Evolutionary conservation across 2,888 invertebrate species (phyloP).

Genomic region (Vesta saturnalis): DNA sequence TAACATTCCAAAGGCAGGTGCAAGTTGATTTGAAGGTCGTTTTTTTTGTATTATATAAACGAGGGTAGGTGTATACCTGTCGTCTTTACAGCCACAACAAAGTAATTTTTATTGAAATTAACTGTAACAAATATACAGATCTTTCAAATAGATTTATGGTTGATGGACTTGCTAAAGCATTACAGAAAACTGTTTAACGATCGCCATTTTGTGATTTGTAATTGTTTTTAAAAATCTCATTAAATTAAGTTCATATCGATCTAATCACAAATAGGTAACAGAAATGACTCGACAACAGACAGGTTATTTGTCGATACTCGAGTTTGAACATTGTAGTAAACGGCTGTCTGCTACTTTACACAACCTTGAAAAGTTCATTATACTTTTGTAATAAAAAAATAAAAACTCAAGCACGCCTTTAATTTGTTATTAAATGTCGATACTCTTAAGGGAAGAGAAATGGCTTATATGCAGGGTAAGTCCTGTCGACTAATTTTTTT

Average conservation of each 20-base stretch:
- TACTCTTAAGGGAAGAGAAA: too few relatives aligned
- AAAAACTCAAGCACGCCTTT: too few relatives aligned
- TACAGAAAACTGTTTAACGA: too few relatives aligned
- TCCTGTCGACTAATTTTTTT: too few relatives aligned
- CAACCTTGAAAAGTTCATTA: conserved; percentile 35
- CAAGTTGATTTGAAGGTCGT: conserved; percentile 39
- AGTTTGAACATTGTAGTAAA: conserved; percentile 27
- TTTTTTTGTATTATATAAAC: conserved; percentile 30
- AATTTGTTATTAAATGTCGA: too few relatives aligned
- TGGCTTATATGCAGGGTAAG: too few relatives aligned
- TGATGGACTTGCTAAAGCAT: too few relatives aligned
- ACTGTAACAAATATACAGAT: conserved; percentile 25
- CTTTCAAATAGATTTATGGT: too few relatives aligned
- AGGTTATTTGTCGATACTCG: conserved; percentile 31
- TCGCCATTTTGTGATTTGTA: too few relatives aligned
- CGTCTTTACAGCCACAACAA: conserved; percentile 25
- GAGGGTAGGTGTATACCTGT: conserved; percentile 37
- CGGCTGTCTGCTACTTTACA: conserved; percentile 27
- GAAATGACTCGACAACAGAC: conserved; percentile 16
- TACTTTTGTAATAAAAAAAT: conserved; percentile 18
- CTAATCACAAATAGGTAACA: conserved; percentile 14
- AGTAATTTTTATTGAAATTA: conserved; percentile 30
- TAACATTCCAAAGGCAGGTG: conserved; percentile 39
- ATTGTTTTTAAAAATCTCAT: too few relatives aligned
- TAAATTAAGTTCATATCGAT: conserved; percentile 9